Evolutionary conservation across 1,140 invertebrate species (phyloP).

Genomic region (Hypsibius dujardini): DNA sequence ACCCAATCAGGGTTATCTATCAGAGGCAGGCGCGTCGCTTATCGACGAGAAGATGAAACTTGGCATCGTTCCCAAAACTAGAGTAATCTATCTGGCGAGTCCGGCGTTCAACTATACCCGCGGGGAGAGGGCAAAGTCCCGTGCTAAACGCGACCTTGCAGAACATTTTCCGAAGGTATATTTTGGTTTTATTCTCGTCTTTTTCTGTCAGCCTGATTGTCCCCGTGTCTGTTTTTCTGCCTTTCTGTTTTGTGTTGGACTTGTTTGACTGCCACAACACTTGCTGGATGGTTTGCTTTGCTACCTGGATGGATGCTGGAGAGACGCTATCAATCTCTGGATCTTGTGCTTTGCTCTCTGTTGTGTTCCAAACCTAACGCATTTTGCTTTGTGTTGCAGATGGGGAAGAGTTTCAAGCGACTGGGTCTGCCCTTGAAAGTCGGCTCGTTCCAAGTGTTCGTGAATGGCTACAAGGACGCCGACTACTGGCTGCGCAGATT

Average conservation of each 20-base stretch:
- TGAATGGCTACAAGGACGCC: slow-evolving; percentile 88
- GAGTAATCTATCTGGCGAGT: slow-evolving; percentile 78
- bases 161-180: slow-evolving; percentile 58
- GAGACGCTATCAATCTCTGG: no score
- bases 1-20: slow-evolving; percentile 95
- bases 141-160: slow-evolving; percentile 81
- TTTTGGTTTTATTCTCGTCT: no score
- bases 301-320: no score
- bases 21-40: slow-evolving; percentile 77
- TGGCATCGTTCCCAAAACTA: slow-evolving; percentile 88
- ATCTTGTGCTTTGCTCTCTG: no score
- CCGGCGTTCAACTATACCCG: slow-evolving; percentile 94
- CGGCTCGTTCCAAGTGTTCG: slow-evolving; percentile 92
- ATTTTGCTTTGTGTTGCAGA: slow-evolving; percentile 33
- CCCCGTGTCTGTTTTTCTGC: no score
- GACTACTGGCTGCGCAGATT: slow-evolving; percentile 85
- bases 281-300: no score
- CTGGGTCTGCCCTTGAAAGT: slow-evolving; percentile 71
- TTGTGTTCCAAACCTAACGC: no score
- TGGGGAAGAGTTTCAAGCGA: slow-evolving; percentile 75
- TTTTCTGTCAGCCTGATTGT: no score
- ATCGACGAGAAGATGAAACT: slow-evolving; percentile 90
- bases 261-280: no score
- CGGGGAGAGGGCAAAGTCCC: slow-evolving; percentile 82
- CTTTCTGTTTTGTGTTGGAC: no score